Evolutionary conservation across 2,797 vertebrate species (phyloP).

Genomic region (Hafferia zeledoni): DNA sequence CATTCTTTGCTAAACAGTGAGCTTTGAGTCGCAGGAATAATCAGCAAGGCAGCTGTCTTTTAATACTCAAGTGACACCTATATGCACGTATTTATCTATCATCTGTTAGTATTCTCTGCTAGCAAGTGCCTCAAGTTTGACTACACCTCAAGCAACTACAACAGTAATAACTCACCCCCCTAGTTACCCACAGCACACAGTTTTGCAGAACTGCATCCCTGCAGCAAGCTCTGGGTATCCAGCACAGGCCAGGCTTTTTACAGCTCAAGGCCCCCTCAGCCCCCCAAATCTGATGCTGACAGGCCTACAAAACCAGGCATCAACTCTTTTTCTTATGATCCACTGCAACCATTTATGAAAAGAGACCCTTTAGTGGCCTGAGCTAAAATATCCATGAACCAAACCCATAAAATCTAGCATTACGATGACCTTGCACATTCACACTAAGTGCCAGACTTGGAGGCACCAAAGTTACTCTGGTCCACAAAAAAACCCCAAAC

Average conservation of each 20-base stretch:
- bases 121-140: background rate
- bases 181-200: fast-evolving
- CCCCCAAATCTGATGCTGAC: background rate
- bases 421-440: background rate
- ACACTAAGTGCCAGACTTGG: background rate
- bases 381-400: background rate
- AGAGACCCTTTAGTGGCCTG: background rate
- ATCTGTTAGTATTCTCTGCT: background rate
- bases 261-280: background rate
- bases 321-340: fast-evolving
- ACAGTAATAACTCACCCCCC: background rate
- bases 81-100: background rate
- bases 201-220: background rate
- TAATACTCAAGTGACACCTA: background rate
- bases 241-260: background rate
- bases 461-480: background rate
- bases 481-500: background rate
- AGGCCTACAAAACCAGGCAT: background rate
- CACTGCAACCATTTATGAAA: background rate
- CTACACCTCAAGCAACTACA: background rate
- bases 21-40: background rate
- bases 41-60: background rate
- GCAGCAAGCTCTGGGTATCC: background rate
- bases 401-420: background rate
- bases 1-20: background rate